Evolutionary conservation across 2,888 invertebrate species (phyloP), one percentile per base, ranked within the genome.

Genomic region (Nephrotoma flavescens): DNA sequence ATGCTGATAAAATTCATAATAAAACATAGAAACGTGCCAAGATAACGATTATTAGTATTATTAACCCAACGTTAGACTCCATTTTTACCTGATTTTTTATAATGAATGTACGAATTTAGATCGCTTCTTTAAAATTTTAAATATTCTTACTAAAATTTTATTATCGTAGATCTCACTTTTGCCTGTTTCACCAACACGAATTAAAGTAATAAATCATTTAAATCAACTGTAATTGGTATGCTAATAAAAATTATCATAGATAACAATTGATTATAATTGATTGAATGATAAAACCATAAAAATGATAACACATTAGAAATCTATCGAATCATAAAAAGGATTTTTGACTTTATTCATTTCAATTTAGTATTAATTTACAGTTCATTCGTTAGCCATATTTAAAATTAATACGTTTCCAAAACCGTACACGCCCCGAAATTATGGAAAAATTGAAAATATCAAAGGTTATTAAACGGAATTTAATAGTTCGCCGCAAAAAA

Each of bases 401-500:
- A 15, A 31, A 31, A 31, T 31, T 31, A 2, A 0, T 31, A 31
- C 31, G 31, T 31, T 31, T 31, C 2, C 31, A 31, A 31, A 3
- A 31, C 31, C 31, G 31, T 31, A 31, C 31, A 31, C 31, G 31
- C 31, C 31, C 3, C 3, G 44, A 4, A 44, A 44, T 2, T 44
- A 71, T 71, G 71, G 71, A 71, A 71, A 71, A 71, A 9, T 31
- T 71, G 31, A 71, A 71, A 71, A 7, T 2, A 31, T 31, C 71
- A 6, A 71, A 71, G 9, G 31, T 71, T 71, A 71, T 84, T 42
- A 84, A 84, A 84, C 42, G 44, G 12, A 86, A 47, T 47, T 47
- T 86, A 41, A 47, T 41, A 19, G 44, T 86, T 41, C 47, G 87
- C 9, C 88, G 89, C 9, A 87, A 87, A 85, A 89, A 89, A 52